Base-by-base conservation (phyloP, 2,888 invertebrate genomes). In the Pachydiplax longipennis region DNA sequence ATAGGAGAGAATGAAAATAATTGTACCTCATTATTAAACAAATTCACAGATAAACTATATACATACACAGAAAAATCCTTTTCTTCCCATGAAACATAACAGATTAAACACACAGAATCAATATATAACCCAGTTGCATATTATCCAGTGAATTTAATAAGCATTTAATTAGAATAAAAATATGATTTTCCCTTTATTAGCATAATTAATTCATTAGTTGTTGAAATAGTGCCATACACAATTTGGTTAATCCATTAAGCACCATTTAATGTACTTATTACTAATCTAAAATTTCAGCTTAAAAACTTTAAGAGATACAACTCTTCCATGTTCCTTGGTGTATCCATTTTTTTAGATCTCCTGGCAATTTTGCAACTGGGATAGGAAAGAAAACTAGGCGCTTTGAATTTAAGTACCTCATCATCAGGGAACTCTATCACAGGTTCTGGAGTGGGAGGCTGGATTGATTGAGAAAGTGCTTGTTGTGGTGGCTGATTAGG, bases 391-490 rank as follows among this genome's bases (percentile, higher is more conserved):
- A 83, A 31, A 53, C 48, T 31, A 53, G 5, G 1, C 15, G 6
- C 35, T 91, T 92, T 90, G 92, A 93, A 94, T 93, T 95, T 95
- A 93, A 95, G 95, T 95, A 97, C 97, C 95, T 98, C 98, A 95
- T 97, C 98, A 94, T 97, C 97, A 93, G 98, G 98, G 94, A 97
- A 98, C 95, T 98, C 98, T 93, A 98, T 95, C 94, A 98, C 96
- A 93, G 97, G 97, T 94, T 96, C 95, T 93, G 96, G 96, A 94
- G 96, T 96, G 93, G 96, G 96, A 92, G 96, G 95, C 93, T 95
- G 94, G 93, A 95, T 94, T 73, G 87, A 83, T 90, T 91, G 91
- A 82, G 91, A 91, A 83, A 82, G 90, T 83, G 90, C 90, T 80
- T 58, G 90, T 82, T 90, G 91, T 81, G 87, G 31, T 83, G 90